Base-by-base conservation (phyloP, 2,888 invertebrate species). In the Gastrophysa polygoni region DNA sequence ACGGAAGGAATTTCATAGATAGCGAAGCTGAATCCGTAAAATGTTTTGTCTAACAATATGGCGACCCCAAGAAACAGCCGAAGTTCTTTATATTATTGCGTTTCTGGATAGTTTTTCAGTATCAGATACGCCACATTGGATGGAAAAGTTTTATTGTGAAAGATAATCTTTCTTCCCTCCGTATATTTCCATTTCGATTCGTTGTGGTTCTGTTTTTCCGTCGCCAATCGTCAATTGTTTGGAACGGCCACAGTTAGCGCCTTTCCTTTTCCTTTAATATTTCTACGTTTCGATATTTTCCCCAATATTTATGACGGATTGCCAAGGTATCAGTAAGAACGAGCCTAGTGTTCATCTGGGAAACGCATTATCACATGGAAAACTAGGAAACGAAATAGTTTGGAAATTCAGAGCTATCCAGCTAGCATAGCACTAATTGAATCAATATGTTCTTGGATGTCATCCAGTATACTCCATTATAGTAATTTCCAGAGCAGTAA, bases 111-210 rank as follows among this genome's bases (percentile, higher is more conserved):
- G 61, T 57, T 61, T 61, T 54, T 43, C 57, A 54, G 62, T 57
- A 63, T 65, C 57, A 62, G 65, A 59, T 59, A 62, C 65, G 65
- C 62, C 57, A 59, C 65, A 65, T 65, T 65, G 62, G 62, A 62
- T 59, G 60, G 59, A 57, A 61, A 63, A 64, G 63, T 67, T 66
- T 58, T 44, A 51, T 63, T 59, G 58, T 52, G 47, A 29, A 48
- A 59, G 63, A 63, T 59, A 63, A 63, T 63, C 63, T 59, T 59
- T 57, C 59, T 63, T 59, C 59, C 59, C 55, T 58, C 59, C 63
- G 59, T 48, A 63, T 58, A 63, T 63, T 63, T 63, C 59, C 63
- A 62, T 62, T 55, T 44, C 34, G 47, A 24, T 50, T 56, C 59
- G 61, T 65, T 65, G 57, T 58, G 65, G 62, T 65, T 65, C 59